Conservation (phyloP, 1,140 invertebrate genomes). For the Euwallacea fornicatus region DNA sequence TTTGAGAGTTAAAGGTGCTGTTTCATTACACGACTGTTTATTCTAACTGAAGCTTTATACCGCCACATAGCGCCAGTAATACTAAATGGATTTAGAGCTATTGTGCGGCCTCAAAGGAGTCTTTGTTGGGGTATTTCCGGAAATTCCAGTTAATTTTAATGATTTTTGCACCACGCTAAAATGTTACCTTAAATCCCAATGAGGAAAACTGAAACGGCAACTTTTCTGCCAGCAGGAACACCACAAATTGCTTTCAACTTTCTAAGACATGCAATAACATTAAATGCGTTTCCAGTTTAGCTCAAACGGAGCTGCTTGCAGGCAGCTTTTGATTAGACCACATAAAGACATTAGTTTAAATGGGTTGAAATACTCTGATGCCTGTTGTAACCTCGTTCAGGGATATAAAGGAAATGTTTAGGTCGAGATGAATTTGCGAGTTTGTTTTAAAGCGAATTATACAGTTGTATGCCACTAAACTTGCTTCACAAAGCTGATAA, state of each 20-base stretch:
- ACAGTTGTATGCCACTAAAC: no score
- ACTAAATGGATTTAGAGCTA: conserved; percentile 4
- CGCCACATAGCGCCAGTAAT: not conserved
- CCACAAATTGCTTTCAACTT: not conserved
- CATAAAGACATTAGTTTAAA: conserved; percentile 2
- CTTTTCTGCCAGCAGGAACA: not conserved
- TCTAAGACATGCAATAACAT: conserved; percentile 1
- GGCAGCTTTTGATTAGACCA: conserved; percentile 8
- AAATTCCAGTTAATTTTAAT: conserved; percentile 2
- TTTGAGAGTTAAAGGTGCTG: conserved; percentile 2
- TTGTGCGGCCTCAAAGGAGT: not conserved
- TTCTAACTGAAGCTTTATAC: not conserved
- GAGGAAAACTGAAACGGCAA: no score
- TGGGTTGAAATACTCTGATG: conserved; percentile 2
- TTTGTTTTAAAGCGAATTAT: no score
- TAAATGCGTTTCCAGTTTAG: conserved; percentile 8
- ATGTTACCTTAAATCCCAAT: no score
- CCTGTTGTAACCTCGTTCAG: conserved; percentile 7
- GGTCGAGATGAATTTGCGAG: no score
- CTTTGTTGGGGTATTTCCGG: not conserved
- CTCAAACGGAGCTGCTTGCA: conserved; percentile 1
- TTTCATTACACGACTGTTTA: conserved; percentile 4
- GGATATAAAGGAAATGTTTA: no score
- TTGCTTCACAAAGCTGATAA: no score
- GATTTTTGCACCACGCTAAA: no score